A percentile compares a stretch with the other conserved stretches of the same genome.
Conservation (phyloP, 2,113 vertebrate genomes). For the Chloropsis hardwickii region DNA sequence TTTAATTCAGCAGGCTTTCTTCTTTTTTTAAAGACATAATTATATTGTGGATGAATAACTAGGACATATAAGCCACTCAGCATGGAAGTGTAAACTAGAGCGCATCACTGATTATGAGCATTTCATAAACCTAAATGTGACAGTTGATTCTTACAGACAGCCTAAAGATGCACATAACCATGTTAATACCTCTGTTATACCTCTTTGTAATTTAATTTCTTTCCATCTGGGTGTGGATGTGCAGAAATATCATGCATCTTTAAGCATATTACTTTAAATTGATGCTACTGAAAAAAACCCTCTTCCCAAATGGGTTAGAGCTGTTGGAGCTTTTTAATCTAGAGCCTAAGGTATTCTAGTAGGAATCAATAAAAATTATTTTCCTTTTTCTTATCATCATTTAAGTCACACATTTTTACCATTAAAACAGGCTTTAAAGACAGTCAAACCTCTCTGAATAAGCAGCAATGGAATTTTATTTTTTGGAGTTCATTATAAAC, state of each 20-base stretch:
- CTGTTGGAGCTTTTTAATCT: not conserved
- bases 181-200: not conserved
- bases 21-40: not conserved
- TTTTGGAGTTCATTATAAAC: not conserved
- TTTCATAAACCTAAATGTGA: constrained; percentile 38
- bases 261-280: not conserved
- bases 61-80: not conserved
- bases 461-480: not conserved
- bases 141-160: not conserved
- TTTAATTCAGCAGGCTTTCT: constrained; percentile 1
- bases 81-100: constrained; percentile 5
- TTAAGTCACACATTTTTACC: not conserved
- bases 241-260: not conserved
- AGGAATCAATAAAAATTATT: not conserved
- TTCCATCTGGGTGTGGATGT: constrained; percentile 7
- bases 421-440: not conserved
- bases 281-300: not conserved
- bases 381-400: not conserved
- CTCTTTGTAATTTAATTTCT: constrained; percentile 29
- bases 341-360: not conserved
- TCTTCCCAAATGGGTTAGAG: not conserved
- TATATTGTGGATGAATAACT: constrained; percentile 13
- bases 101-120: not conserved
- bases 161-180: constrained; percentile 11
- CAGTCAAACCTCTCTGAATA: not conserved